phyloP scores from a whole-genome alignment of 2,113 vertebrate genomes.

The Tragelaphus strepsiceros region DNA sequence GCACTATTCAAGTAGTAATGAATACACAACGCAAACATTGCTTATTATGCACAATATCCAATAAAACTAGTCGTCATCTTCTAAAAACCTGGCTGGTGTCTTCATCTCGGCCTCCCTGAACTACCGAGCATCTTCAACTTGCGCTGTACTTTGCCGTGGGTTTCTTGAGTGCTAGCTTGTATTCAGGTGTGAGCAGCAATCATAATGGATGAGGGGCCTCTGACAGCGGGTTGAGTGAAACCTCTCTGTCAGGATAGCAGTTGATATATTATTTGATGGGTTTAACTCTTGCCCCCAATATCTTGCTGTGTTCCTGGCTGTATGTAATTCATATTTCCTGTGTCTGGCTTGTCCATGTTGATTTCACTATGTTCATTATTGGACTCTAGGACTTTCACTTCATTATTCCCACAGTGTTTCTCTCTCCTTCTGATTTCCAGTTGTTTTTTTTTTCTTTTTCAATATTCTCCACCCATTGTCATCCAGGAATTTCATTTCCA shows the following conservation, averaged over 20 bases:
- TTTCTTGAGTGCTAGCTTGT: background rate
- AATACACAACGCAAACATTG: background rate
- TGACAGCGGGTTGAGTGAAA: background rate
- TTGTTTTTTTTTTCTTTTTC: background rate
- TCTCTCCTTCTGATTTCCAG: background rate
- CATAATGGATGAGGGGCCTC: background rate
- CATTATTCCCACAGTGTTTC: background rate
- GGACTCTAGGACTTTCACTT: background rate
- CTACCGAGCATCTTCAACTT: background rate
- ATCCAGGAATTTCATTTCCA: conserved; percentile 41
- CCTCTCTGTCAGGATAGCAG: background rate
- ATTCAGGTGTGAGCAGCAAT: background rate
- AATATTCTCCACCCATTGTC: conserved; percentile 29
- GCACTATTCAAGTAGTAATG: background rate
- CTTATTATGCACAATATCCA: background rate
- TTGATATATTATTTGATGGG: background rate
- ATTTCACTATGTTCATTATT: conserved; percentile 24
- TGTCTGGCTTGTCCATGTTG: background rate
- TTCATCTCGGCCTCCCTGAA: background rate
- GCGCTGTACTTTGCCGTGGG: accelerated
- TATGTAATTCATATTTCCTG: background rate
- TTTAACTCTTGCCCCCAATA: conserved; percentile 58
- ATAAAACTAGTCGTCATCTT: background rate
- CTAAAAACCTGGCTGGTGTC: background rate
- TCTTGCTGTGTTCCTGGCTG: background rate